Percentiles rank a stretch among this genome's conserved stretches.
Evolutionary conservation across 2,113 vertebrate species (phyloP).

Genomic region (Tenebrosternarchus preto): DNA sequence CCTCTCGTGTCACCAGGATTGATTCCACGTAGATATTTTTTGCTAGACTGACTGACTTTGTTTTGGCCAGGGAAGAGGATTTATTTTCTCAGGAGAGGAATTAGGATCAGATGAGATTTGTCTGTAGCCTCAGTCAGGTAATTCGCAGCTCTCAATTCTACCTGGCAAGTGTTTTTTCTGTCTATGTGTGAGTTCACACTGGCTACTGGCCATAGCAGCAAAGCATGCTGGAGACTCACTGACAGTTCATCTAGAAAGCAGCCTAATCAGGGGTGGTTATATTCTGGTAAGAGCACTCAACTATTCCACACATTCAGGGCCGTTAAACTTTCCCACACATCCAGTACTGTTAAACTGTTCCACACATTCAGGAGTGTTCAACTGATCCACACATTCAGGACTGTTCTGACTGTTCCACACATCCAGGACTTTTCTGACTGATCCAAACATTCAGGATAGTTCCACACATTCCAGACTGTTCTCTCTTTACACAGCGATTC

Average conservation of each 20-base stretch:
- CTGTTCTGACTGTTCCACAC: no score
- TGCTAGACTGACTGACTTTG: slow-evolving; percentile 68
- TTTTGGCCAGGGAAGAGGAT: slow-evolving; percentile 57
- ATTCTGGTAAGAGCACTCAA: slow-evolving; percentile 2
- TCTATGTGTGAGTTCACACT: slow-evolving; percentile 29
- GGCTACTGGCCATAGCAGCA: slow-evolving; percentile 22
- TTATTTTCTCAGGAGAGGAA: slow-evolving; percentile 59
- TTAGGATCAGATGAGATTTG: slow-evolving; percentile 65
- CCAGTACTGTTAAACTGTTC: no score
- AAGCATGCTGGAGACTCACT: slow-evolving; percentile 5
- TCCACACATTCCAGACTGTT: not conserved
- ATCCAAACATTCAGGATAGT: no score
- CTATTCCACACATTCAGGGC: no score
- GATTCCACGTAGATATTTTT: slow-evolving; percentile 38
- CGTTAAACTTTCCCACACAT: no score
- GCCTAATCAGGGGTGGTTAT: not conserved
- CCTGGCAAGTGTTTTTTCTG: slow-evolving; percentile 31
- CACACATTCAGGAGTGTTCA: no score
- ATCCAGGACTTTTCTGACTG: not conserved
- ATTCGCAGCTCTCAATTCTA: slow-evolving; percentile 43
- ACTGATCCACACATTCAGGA: no score
- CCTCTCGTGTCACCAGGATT: not conserved
- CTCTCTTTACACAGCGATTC: not conserved
- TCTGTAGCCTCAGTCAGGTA: slow-evolving; percentile 52
- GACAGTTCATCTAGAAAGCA: not conserved